Evolutionary conservation across 92 coral and sea anemone species (phyloP).

Genomic region (Umimayanthus chanpuru): DNA sequence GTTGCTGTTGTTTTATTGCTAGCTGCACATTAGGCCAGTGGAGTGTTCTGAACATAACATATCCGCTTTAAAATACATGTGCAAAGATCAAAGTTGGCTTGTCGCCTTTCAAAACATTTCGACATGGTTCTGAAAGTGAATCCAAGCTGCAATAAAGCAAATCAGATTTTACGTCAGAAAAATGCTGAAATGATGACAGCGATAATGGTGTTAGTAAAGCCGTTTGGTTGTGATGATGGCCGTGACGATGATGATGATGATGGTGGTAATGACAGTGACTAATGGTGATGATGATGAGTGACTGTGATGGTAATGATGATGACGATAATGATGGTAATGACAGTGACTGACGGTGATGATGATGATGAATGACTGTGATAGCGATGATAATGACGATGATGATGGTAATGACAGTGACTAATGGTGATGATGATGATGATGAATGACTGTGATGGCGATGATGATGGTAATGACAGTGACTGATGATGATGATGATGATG

Average conservation of each 20-base stretch:
- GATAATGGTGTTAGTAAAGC: too few species aligned
- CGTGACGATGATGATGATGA: not conserved
- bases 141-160: not conserved
- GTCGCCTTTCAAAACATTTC: not conserved
- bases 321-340: not conserved
- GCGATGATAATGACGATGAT: not conserved
- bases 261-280: not conserved
- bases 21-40: too few species aligned
- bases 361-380: not conserved
- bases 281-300: too few species aligned
- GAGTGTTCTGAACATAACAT: not conserved
- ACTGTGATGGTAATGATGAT: too few species aligned
- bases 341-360: not conserved
- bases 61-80: not conserved
- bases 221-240: too few species aligned
- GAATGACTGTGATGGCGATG: not conserved
- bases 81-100: conserved; percentile 7
- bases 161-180: too few species aligned
- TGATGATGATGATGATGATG: not conserved
- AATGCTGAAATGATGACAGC: too few species aligned
- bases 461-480: not conserved
- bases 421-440: too few species aligned
- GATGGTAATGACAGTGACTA: not conserved
- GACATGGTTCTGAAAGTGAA: not conserved
- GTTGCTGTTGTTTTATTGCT: too few species aligned